Percentiles rank a stretch among this genome's conserved stretches.
Conservation (phyloP, 2,888 invertebrate genomes). For the Drosophila kuntzei region DNA sequence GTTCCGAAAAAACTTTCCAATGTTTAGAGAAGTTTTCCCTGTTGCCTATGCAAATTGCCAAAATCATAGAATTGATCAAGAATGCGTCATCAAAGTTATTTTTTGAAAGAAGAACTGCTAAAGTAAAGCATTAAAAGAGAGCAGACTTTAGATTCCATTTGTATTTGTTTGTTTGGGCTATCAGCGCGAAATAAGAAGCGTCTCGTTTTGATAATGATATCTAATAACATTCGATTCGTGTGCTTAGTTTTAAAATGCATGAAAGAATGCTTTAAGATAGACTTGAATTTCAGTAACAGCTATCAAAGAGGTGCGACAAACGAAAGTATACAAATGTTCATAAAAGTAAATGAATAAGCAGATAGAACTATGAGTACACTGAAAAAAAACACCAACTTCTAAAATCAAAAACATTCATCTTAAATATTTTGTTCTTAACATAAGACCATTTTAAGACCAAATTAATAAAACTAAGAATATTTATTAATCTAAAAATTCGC, state of each 20-base stretch:
- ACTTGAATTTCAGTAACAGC: slow-evolving; percentile 32
- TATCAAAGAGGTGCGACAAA: slow-evolving; percentile 9
- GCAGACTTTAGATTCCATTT: slow-evolving; percentile 14
- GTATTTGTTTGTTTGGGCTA: slow-evolving; percentile 16
- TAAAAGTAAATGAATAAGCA: neutral
- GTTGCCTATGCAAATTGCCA: neutral
- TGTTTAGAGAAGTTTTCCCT: neutral
- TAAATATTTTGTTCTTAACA: no score
- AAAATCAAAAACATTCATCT: no score
- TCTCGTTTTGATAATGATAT: slow-evolving; percentile 2
- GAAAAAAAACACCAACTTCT: no score
- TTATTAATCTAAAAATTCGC: no score
- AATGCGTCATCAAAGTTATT: slow-evolving; percentile 8
- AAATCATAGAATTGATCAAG: neutral
- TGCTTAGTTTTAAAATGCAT: neutral
- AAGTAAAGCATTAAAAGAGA: neutral
- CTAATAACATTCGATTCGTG: slow-evolving; percentile 6
- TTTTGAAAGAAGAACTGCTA: neutral
- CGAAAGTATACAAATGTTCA: neutral
- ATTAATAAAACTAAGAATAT: no score
- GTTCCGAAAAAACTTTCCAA: no score
- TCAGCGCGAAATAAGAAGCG: slow-evolving; percentile 7
- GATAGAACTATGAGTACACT: neutral
- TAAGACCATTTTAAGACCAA: no score
- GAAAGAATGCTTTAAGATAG: slow-evolving; percentile 16